These are phyloP conservation scores for Aphyosemion australe DNA, from an alignment of 2,113 vertebrate genomes.

Conservation along the genomic window DNA sequence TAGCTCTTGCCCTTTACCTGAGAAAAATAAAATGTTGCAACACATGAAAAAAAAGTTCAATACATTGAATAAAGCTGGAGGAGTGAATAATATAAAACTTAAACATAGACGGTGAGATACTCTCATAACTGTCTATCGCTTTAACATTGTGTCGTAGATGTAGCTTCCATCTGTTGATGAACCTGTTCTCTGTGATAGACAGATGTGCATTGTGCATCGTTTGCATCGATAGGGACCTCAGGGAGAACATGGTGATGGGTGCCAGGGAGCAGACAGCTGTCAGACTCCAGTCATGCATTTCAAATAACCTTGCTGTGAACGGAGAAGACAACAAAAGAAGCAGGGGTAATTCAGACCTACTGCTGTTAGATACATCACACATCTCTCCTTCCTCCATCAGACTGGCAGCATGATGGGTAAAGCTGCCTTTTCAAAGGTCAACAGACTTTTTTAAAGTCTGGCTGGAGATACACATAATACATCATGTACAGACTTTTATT, in stretches of 20 bases:
- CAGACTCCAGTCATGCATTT: slow-evolving; percentile 54
- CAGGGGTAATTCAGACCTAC: slow-evolving; percentile 5
- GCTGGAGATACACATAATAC: neutral
- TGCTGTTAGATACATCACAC: slow-evolving; percentile 23
- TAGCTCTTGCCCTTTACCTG: neutral
- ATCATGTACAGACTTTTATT: neutral
- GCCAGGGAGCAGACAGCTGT: slow-evolving; percentile 62
- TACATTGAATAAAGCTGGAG: neutral
- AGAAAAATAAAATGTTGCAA: neutral
- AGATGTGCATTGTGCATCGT: slow-evolving; percentile 57
- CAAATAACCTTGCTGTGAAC: slow-evolving; percentile 59
- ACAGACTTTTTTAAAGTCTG: neutral
- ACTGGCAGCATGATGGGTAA: neutral
- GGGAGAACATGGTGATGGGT: slow-evolving; percentile 44
- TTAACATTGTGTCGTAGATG: slow-evolving; percentile 14
- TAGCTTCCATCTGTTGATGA: slow-evolving; percentile 32
- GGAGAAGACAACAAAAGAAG: slow-evolving; percentile 43
- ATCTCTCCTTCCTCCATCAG: neutral
- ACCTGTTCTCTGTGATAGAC: slow-evolving; percentile 56
- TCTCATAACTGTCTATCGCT: slow-evolving; percentile 31
- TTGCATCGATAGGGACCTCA: slow-evolving; percentile 41
- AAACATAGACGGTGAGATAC: neutral
- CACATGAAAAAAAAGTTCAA: neutral
- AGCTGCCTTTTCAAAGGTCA: neutral
- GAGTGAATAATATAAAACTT: neutral